Base-by-base conservation (phyloP, 1,140 invertebrate genomes). In the Trichonephila inaurata region DNA sequence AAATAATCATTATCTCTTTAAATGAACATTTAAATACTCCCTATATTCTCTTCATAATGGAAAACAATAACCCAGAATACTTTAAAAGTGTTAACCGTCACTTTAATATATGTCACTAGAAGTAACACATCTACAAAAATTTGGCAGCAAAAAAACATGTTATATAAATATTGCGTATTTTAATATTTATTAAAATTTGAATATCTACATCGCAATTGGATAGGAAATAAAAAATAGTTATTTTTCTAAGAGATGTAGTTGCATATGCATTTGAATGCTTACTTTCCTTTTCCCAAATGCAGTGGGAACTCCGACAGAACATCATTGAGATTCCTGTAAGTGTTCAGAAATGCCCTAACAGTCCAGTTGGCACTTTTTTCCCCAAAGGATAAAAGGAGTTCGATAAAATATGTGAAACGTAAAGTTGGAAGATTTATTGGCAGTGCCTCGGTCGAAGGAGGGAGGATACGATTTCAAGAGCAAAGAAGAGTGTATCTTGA, bases 371-470 rank as follows among this genome's bases (percentile, higher is more conserved):
- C 72, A 77, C 28, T 77, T 77, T 77, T 77, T 40, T 40, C n/a
- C n/a, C 10, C n/a, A 7, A 12, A 14, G 66, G 64, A 7, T 72
- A 40, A 77, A 77, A 51, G 51, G 51, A 77, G 72, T 40, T 77
- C 72, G 72, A 51, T 89, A 89, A 89, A 89, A 89, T 89, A 89
- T 44, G 87, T 28, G 64, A 66, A 44, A 62, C 62, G 33, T 89
- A 64, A 69, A 89, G 33, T 33, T 89, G 33, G 61, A 69, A 72
- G 87, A 89, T 89, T 89, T 89, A 89, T 89, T 44, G 82, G 51
- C 82, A 51, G 7, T 24, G 7, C 21, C 44, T 24, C 28, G 14
- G n/a, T 44, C 28, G 60, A 21, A 24, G 44, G 85, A 10, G 60
- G 5, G 51, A 51, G 87, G 87, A 66, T 89, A 89, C 21, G 62